Conservation (phyloP, 2,113 vertebrate species). For the Cyprinus carpio region DNA sequence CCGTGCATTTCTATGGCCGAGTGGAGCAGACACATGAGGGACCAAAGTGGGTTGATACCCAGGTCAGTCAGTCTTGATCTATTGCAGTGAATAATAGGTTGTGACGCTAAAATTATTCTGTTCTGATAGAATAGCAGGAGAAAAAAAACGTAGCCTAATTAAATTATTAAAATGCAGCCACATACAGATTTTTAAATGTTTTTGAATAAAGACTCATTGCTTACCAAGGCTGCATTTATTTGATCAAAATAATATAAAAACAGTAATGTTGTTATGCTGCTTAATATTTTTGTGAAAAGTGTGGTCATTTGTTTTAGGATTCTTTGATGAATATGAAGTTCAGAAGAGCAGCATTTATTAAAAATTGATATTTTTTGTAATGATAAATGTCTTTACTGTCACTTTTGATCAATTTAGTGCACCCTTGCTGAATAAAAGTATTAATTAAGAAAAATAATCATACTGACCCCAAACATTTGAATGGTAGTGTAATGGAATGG, state of each 20-base stretch:
- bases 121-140: not conserved
- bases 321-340: not conserved
- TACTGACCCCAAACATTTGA: not conserved
- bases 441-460: not conserved
- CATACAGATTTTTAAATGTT: not conserved
- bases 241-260: not conserved
- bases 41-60: conserved; percentile 81
- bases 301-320: no score
- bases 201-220: not conserved
- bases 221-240: not conserved
- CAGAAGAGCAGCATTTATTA: not conserved
- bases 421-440: not conserved
- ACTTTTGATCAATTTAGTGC: not conserved
- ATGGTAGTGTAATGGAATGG: not conserved
- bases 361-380: not conserved
- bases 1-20: conserved; percentile 83
- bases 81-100: no score
- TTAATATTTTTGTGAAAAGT: no score
- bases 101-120: not conserved
- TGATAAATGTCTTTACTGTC: no score
- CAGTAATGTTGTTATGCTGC: no score
- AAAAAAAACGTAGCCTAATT: not conserved
- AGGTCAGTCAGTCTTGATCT: conserved; percentile 68
- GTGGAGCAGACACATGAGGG: conserved; percentile 75
- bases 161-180: not conserved